phyloP scores from a whole-genome alignment of 2,113 vertebrate species.

The Crotalus tigris region DNA sequence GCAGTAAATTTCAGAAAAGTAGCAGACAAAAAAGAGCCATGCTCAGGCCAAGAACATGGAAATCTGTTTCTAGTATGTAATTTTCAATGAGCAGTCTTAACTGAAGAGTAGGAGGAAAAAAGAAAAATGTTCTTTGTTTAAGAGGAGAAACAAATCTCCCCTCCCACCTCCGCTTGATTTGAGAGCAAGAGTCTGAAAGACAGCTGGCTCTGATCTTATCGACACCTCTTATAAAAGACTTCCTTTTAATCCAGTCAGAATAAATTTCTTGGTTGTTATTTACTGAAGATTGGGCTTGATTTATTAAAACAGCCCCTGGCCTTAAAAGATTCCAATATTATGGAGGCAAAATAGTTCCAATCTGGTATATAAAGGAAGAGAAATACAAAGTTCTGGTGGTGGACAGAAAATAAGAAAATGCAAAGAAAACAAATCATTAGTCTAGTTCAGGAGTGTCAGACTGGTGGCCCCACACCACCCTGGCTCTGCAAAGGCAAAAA shows the following conservation, averaged over 20 bases:
- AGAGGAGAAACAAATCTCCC: background rate
- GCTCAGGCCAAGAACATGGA: background rate
- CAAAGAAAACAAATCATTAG: background rate
- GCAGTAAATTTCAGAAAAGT: background rate
- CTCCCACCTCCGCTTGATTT: conserved; percentile 22
- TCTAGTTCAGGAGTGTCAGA: background rate
- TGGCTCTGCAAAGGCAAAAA: no score
- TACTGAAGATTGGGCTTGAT: conserved; percentile 4
- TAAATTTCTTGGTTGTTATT: conserved; percentile 31
- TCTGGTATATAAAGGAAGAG: background rate
- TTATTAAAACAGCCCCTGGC: conserved; percentile 19
- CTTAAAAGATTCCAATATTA: background rate
- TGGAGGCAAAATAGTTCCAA: background rate
- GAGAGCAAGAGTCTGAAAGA: conserved; percentile 11
- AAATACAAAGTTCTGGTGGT: background rate
- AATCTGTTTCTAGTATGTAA: conserved; percentile 35
- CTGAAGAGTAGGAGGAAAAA: conserved; percentile 30
- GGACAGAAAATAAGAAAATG: background rate
- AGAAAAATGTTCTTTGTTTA: conserved; percentile 19
- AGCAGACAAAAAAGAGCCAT: background rate
- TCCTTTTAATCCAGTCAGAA: conserved; percentile 26
- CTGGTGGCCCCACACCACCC: no score
- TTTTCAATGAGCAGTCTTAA: conserved; percentile 38
- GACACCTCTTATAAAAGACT: conserved; percentile 29
- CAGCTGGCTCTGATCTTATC: conserved; percentile 34